These are phyloP conservation scores for Gastrophryne carolinensis DNA, from an alignment of 2,797 vertebrate genomes.

Conservation along the genomic window DNA sequence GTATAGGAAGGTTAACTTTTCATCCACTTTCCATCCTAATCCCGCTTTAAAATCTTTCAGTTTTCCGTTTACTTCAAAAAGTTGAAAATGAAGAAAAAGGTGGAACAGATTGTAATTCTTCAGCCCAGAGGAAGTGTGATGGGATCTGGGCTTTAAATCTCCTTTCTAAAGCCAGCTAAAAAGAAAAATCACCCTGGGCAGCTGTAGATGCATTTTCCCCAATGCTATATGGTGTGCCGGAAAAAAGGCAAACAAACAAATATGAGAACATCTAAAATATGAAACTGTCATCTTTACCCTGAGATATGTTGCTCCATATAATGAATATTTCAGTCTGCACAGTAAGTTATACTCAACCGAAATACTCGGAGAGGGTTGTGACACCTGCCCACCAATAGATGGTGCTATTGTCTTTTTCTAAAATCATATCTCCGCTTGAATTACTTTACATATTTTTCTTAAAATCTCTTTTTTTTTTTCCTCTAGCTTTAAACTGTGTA, in stretches of 20 bases:
- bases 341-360: background rate
- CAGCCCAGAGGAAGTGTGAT: background rate
- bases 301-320: background rate
- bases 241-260: constrained; percentile 19
- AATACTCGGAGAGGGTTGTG: background rate
- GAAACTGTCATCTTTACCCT: constrained; percentile 18
- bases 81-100: background rate
- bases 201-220: background rate
- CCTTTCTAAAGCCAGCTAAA: background rate
- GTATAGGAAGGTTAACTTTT: no score
- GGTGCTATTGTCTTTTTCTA: constrained; percentile 31
- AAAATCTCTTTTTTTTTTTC: background rate
- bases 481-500: background rate
- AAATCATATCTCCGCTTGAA: background rate
- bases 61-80: background rate
- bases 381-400: background rate
- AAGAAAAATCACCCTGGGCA: constrained; percentile 8
- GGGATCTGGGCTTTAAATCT: background rate
- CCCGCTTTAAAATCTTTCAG: no score
- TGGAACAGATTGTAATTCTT: background rate
- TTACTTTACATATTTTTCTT: background rate
- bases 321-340: constrained; percentile 5
- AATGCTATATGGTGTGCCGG: background rate
- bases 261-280: constrained; percentile 31
- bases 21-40: no score